Evolutionary conservation across 2,888 invertebrate genomes (phyloP).

Genomic region (Synergus gifuensis): DNA sequence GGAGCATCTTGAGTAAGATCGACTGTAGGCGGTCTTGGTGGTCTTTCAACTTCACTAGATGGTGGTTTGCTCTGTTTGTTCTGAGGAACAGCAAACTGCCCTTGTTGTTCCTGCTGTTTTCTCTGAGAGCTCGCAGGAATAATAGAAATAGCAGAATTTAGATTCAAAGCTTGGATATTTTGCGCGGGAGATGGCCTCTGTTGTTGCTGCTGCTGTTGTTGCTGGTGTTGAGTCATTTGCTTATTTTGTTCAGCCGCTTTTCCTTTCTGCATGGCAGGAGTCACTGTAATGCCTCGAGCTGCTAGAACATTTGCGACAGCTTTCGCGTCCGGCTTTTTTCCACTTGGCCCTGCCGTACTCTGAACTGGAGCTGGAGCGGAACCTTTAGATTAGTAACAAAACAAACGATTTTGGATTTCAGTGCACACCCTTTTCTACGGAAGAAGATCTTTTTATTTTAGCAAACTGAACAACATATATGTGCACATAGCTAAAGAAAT

Average conservation of each 20-base stretch:
- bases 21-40: slow-evolving; percentile 78
- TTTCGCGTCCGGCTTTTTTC: slow-evolving; percentile 85
- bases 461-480: slow-evolving; percentile 20
- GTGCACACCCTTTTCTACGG: slow-evolving; percentile 24
- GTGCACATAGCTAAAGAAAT: slow-evolving; percentile 42
- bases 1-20: slow-evolving; percentile 76
- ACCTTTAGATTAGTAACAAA: slow-evolving; percentile 72
- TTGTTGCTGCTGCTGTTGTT: slow-evolving; percentile 55
- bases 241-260: slow-evolving; percentile 59
- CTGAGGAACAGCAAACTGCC: slow-evolving; percentile 76
- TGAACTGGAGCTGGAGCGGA: slow-evolving; percentile 74
- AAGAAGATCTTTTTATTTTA: slow-evolving; percentile 11
- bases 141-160: slow-evolving; percentile 83
- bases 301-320: slow-evolving; percentile 89
- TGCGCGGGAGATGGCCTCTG: slow-evolving; percentile 76
- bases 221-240: slow-evolving; percentile 67
- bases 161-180: slow-evolving; percentile 78
- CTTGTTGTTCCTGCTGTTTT: slow-evolving; percentile 74
- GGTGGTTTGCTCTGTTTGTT: slow-evolving; percentile 65
- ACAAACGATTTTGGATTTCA: slow-evolving; percentile 7
- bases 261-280: slow-evolving; percentile 82
- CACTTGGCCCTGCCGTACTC: slow-evolving; percentile 63
- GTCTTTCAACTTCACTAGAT: slow-evolving; percentile 75
- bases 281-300: slow-evolving; percentile 88
- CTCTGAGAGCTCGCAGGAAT: slow-evolving; percentile 79